These are phyloP conservation scores for Acrocyrtus sp. DNA, from an alignment of 2,888 invertebrate species.

Conservation along the genomic window DNA sequence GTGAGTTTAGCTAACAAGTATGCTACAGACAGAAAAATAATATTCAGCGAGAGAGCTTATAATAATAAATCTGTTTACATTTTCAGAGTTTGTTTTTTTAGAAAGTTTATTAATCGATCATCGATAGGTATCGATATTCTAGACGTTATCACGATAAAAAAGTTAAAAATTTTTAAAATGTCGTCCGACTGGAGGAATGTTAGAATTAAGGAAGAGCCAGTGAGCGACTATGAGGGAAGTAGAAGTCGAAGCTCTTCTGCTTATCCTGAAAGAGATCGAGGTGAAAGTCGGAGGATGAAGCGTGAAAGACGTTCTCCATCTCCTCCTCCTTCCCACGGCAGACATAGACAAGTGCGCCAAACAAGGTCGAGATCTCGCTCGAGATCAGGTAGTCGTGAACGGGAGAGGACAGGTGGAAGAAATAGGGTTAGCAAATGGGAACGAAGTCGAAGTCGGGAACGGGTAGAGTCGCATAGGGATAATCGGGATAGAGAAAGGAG, in stretches of 20 bases:
- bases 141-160: no score
- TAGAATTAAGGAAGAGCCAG: slow-evolving; percentile 52
- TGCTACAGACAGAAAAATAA: no score
- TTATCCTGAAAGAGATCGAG: slow-evolving; percentile 14
- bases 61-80: no score
- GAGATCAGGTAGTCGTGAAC: slow-evolving; percentile 9
- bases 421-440: slow-evolving; percentile 15
- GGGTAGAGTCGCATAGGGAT: neutral
- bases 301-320: slow-evolving; percentile 20
- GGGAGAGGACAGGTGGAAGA: neutral
- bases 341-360: slow-evolving; percentile 1
- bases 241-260: slow-evolving; percentile 16
- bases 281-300: slow-evolving; percentile 23
- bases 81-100: no score
- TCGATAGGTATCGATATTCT: no score
- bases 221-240: slow-evolving; percentile 45
- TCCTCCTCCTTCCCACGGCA: slow-evolving; percentile 11
- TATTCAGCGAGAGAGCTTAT: no score
- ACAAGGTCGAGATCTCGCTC: slow-evolving; percentile 40
- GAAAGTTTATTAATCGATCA: no score
- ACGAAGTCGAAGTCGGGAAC: slow-evolving; percentile 21
- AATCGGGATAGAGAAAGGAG: slow-evolving; percentile 18
- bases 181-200: slow-evolving; percentile 51
- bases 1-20: no score
- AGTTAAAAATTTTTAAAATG: no score